Conservation (phyloP, 1,140 invertebrate species). For the Aporrectodea caliginosa region DNA sequence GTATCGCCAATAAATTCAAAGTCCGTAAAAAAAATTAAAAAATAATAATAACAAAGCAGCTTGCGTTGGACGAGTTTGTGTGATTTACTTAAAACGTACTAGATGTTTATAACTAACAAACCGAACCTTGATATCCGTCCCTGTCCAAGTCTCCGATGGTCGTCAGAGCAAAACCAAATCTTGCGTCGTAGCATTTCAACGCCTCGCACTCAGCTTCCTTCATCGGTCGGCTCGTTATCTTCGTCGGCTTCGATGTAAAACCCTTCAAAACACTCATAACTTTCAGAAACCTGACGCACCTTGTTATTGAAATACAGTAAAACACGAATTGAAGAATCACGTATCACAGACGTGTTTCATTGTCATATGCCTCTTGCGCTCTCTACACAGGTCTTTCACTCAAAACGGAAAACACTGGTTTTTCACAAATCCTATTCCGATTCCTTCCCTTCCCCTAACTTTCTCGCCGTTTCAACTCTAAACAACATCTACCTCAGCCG, state of each 20-base stretch:
- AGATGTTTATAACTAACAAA: background rate
- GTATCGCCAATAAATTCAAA: background rate
- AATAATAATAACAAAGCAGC: background rate
- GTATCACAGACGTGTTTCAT: background rate
- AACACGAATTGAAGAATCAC: background rate
- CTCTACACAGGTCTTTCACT: too few species aligned
- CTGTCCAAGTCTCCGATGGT: constrained; percentile 88
- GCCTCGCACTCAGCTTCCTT: constrained; percentile 10
- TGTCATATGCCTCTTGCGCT: too few species aligned
- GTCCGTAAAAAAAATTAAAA: background rate
- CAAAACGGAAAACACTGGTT: too few species aligned
- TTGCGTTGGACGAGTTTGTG: background rate
- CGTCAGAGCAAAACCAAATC: constrained; percentile 85
- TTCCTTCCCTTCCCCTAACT: too few species aligned
- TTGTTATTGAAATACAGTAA: background rate
- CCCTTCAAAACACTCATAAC: constrained; percentile 32
- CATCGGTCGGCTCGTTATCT: constrained; percentile 35
- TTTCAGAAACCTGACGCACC: background rate
- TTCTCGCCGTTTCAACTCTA: too few species aligned
- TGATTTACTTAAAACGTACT: background rate
- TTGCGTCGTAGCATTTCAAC: constrained; percentile 55
- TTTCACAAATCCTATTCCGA: too few species aligned
- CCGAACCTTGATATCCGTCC: constrained; percentile 68
- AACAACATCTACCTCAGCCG: too few species aligned
- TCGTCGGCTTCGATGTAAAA: constrained; percentile 41